Conservation (phyloP, 1,140 invertebrate species). For the Anoplolepis gracilipes region DNA sequence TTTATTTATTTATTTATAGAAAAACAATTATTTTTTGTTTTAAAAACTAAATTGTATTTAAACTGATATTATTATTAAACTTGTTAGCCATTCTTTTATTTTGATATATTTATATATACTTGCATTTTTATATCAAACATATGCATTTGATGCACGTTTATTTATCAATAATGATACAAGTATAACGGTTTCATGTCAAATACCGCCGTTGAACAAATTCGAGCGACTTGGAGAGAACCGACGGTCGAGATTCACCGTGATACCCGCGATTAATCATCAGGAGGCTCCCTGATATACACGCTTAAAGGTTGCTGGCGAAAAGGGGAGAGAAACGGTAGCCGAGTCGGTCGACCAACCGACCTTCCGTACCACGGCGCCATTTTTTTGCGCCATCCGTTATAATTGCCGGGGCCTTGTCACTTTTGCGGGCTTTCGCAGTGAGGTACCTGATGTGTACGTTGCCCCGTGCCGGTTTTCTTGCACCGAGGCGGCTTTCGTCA, state of each 20-base stretch:
- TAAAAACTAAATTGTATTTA: neutral
- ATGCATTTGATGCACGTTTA: neutral
- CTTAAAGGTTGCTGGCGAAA: conserved; percentile 33
- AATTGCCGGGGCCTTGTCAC: conserved; percentile 75
- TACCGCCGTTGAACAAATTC: conserved; percentile 21
- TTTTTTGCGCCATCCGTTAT: conserved; percentile 79
- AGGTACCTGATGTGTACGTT: conserved; percentile 59
- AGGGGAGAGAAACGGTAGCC: conserved; percentile 49
- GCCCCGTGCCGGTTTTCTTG: conserved; percentile 34
- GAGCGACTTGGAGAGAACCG: neutral
- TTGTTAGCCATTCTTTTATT: neutral
- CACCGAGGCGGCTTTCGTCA: conserved; percentile 73
- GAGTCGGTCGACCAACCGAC: conserved; percentile 26
- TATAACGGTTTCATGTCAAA: neutral
- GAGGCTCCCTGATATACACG: conserved; percentile 29
- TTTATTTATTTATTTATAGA: neutral
- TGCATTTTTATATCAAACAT: neutral
- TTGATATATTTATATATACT: too few relatives aligned
- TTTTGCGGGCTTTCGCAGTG: conserved; percentile 63
- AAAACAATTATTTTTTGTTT: conserved; percentile 3
- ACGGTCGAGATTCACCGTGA: conserved; percentile 30
- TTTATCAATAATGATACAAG: neutral
- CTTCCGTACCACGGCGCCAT: conserved; percentile 71
- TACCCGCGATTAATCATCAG: conserved; percentile 53
- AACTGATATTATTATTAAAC: neutral